Percentiles rank a stretch among this genome's conserved stretches.
Conservation (phyloP, 2,888 invertebrate genomes). For the Leptopilina drosophilae region DNA sequence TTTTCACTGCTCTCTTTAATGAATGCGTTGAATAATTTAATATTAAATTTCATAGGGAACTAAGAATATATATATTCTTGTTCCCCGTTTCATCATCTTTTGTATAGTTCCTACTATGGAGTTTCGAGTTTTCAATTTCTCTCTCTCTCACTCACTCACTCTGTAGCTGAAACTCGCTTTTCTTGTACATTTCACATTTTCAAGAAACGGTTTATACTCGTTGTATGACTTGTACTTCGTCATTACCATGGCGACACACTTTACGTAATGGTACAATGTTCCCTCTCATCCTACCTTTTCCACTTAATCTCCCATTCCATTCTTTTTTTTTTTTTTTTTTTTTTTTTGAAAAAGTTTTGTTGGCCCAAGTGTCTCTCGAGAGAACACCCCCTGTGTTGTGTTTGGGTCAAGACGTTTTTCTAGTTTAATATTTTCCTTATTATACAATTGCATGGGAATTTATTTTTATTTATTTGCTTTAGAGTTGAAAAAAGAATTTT, state of each 20-base stretch:
- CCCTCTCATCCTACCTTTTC: neutral
- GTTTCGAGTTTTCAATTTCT: constrained; percentile 18
- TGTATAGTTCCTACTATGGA: neutral
- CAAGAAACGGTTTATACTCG: neutral
- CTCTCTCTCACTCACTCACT: neutral
- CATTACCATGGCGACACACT: constrained; percentile 36
- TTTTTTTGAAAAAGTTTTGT: constrained; percentile 16
- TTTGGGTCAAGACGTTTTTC: constrained; percentile 4
- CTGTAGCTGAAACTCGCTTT: neutral
- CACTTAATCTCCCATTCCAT: neutral
- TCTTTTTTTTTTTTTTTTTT: neutral
- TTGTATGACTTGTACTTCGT: constrained; percentile 24
- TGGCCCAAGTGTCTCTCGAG: neutral
- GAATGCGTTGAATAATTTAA: constrained; percentile 57
- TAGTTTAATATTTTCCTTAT: neutral
- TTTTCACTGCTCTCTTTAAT: constrained; percentile 46
- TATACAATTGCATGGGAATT: neutral
- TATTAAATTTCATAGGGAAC: constrained; percentile 49
- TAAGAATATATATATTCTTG: neutral
- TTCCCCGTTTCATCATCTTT: neutral
- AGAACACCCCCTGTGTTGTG: neutral
- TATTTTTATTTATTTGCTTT: too few relatives aligned
- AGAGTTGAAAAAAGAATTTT: too few relatives aligned
- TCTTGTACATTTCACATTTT: neutral
- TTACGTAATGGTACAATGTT: constrained; percentile 22